Evolutionary conservation across 2,113 vertebrate genomes (phyloP).

Genomic region (Orthochromis malagaraziensis): DNA sequence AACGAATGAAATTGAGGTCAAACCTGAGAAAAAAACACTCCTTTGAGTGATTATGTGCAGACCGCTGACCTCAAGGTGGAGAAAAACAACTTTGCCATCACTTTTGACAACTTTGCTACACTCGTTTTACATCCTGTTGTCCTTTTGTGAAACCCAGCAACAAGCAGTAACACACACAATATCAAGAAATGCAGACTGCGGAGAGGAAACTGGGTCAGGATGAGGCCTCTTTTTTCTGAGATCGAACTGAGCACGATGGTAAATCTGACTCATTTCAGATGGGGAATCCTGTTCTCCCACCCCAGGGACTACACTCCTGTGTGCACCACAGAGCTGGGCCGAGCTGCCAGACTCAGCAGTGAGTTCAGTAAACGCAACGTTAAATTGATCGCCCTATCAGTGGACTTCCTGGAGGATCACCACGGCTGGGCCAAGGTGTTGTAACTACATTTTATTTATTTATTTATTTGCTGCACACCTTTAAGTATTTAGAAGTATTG

Average conservation of each 20-base stretch:
- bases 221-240: neutral
- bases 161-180: neutral
- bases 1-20: neutral
- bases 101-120: neutral
- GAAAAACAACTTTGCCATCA: neutral
- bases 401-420: slow-evolving; percentile 84
- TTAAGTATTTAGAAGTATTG: neutral
- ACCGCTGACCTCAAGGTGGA: neutral
- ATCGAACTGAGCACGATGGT: neutral
- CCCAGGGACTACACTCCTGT: slow-evolving; percentile 89
- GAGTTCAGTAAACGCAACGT: slow-evolving; percentile 84
- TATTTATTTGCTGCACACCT: neutral
- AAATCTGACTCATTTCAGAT: slow-evolving; percentile 65
- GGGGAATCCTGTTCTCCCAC: slow-evolving; percentile 93
- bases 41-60: neutral
- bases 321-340: slow-evolving; percentile 90
- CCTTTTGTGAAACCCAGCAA: neutral
- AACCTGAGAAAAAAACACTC: neutral
- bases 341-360: slow-evolving; percentile 68
- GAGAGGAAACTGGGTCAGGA: neutral
- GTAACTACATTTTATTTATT: neutral
- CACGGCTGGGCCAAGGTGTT: slow-evolving; percentile 84
- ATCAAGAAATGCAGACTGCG: neutral
- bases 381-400: slow-evolving; percentile 86
- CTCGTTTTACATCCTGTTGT: neutral